phyloP scores from a whole-genome alignment of 2,888 invertebrate genomes.

The Heliconius ethilla region DNA sequence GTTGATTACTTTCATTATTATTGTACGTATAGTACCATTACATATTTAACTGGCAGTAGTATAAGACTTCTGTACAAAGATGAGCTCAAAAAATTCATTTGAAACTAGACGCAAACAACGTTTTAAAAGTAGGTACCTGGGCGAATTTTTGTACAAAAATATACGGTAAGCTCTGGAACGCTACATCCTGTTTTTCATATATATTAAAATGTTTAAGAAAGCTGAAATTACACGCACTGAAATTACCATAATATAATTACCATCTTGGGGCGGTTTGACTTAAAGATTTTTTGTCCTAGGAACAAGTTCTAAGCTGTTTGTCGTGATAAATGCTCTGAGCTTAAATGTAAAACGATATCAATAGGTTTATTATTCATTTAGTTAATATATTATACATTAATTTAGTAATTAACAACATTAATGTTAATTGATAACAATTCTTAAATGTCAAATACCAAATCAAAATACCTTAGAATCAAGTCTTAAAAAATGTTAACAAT shows the following conservation, averaged over 20 bases:
- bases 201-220: conserved; percentile 30
- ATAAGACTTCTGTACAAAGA: neutral
- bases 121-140: neutral
- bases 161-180: neutral
- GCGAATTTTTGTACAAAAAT: neutral
- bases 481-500: neutral
- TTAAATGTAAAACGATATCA: neutral
- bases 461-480: neutral
- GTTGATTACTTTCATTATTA: too few relatives aligned
- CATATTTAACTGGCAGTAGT: too few relatives aligned
- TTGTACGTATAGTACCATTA: too few relatives aligned
- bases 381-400: neutral
- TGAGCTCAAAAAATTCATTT: neutral
- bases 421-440: neutral
- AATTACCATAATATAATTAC: conserved; percentile 42
- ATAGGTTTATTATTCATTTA: neutral
- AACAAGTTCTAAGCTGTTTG: neutral
- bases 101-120: neutral
- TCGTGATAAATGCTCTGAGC: neutral
- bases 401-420: neutral
- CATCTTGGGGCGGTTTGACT: conserved; percentile 30
- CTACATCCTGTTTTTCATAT: neutral
- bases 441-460: neutral
- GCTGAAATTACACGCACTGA: conserved; percentile 42
- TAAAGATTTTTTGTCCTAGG: conserved; percentile 8